Evolutionary conservation across 1,140 invertebrate genomes (phyloP), one percentile per base, ranked within the genome.

Genomic region (Drosophila ogumai): DNA sequence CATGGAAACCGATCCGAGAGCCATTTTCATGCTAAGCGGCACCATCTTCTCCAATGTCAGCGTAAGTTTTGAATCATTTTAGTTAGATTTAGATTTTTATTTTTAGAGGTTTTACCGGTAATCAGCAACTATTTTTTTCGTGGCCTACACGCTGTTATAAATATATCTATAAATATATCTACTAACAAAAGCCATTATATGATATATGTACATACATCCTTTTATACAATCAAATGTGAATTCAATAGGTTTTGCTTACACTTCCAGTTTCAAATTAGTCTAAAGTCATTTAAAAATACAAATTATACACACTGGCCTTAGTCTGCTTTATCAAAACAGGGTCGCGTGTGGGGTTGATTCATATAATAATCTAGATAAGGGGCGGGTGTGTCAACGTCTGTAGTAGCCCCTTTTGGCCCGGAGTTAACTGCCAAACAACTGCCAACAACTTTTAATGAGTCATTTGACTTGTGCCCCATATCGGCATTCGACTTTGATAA

Each of bases 41-140:
- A 98, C 97, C 25, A 95, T 99, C 52, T 99, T 99, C 92, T 98
- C 98, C 38, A 99, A 99, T 93, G 98, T 99, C 73, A 97, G 97
- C 92, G 98, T 99, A 94, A 97, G 96, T 96, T 0, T 6, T n/a
- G 13, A 10, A 5, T 0, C 1, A 32, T 9, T 28, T 28, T n/a
- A 15, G 1, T 0, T 2, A 3, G 13, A 47, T 4, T 17, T 17
- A 1, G 3, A 12, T 43, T 10, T 17, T 43, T 19, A 19, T 9
- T 6, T 28, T 6, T 28, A 0, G 25, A 28, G 6, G 25, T 6
- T 28, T 28, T 28, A 6, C 6, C 25, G 32, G 22, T 1, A 22
- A 22, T 22, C 1, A 22, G 22, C 22, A 22, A 22, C 22, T 22
- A n/a, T n/a, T n/a, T n/a, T n/a, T n/a, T n/a, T n/a, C n/a, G n/a